Evolutionary conservation across 2,888 invertebrate genomes (phyloP).

Genomic region (Liodrosophila aerea): DNA sequence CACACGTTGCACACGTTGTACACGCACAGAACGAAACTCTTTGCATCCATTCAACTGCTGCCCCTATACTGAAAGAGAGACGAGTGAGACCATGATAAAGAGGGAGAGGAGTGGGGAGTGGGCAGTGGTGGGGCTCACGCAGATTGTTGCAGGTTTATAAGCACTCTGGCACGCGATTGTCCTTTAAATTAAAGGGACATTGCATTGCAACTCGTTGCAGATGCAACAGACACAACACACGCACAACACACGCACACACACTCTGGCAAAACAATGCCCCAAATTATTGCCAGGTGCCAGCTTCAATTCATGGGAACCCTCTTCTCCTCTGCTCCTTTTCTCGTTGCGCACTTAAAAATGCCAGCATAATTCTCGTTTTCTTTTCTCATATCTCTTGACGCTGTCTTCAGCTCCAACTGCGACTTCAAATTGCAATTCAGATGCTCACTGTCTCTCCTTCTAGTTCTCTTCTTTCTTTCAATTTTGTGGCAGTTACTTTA

Average conservation of each 20-base stretch:
- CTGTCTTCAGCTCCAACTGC: slow-evolving; percentile 8
- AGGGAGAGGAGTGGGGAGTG: background rate
- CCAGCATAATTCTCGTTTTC: slow-evolving; percentile 27
- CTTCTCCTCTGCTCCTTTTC: background rate
- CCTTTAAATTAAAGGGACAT: slow-evolving; percentile 24
- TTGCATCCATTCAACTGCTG: background rate
- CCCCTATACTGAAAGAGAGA: background rate
- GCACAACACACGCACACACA: no score
- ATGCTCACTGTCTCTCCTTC: background rate
- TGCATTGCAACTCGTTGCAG: slow-evolving; percentile 9
- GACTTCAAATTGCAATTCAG: slow-evolving; percentile 4
- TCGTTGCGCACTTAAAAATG: background rate
- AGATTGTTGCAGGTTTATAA: background rate
- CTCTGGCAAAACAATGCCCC: slow-evolving; percentile 25
- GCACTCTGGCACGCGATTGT: slow-evolving; percentile 42
- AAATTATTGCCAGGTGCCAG: slow-evolving; percentile 32
- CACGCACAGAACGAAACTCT: slow-evolving; percentile 1
- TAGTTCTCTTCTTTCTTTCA: slow-evolving; percentile 6
- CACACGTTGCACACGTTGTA: slow-evolving; percentile 39
- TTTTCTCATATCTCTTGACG: slow-evolving; percentile 2
- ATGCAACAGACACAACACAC: background rate
- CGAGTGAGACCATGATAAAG: background rate
- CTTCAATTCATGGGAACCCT: slow-evolving; percentile 5
- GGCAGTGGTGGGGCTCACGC: slow-evolving; percentile 1
- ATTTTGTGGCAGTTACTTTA: slow-evolving; percentile 56